A percentile compares a stretch with the other conserved stretches of the same genome.
Conservation (phyloP, 64 coral and sea anemone species). For the Dendronephthya gigantea region DNA sequence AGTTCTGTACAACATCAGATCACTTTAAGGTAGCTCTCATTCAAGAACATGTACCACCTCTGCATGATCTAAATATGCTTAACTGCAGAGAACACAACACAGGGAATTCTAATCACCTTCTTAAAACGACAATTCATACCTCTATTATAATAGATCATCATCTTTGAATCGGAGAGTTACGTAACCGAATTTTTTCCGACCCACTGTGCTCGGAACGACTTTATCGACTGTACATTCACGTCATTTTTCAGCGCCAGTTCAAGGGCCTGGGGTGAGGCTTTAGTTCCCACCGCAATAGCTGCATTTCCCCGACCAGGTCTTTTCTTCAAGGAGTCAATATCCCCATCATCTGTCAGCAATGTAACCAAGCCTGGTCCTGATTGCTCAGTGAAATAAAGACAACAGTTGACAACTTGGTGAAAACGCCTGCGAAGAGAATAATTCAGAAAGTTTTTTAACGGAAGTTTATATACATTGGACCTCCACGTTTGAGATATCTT, state of each 20-base stretch:
- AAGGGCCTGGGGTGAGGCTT: background rate
- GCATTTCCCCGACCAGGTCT: background rate
- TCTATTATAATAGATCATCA: background rate
- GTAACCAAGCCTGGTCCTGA: background rate
- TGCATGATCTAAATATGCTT: no score
- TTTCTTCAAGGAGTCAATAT: background rate
- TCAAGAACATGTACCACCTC: no score
- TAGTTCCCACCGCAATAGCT: conserved; percentile 2
- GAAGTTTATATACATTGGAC: no score
- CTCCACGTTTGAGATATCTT: no score
- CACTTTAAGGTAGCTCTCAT: no score
- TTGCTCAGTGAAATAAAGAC: background rate
- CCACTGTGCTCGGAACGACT: conserved; percentile 12
- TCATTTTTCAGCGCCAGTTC: background rate
- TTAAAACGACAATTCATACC: no score
- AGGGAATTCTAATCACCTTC: no score
- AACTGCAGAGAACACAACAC: no score
- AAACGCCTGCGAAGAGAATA: background rate
- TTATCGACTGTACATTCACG: background rate
- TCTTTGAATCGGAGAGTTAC: conserved; percentile 6
- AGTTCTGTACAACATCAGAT: no score
- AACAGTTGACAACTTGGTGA: conserved; percentile 1
- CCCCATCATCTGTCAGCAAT: background rate
- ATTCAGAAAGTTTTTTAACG: no score
- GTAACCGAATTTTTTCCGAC: conserved; percentile 4